Evolutionary conservation across 2,113 vertebrate species (phyloP), one percentile per base, ranked within the genome.

Genomic region (human): DNA sequence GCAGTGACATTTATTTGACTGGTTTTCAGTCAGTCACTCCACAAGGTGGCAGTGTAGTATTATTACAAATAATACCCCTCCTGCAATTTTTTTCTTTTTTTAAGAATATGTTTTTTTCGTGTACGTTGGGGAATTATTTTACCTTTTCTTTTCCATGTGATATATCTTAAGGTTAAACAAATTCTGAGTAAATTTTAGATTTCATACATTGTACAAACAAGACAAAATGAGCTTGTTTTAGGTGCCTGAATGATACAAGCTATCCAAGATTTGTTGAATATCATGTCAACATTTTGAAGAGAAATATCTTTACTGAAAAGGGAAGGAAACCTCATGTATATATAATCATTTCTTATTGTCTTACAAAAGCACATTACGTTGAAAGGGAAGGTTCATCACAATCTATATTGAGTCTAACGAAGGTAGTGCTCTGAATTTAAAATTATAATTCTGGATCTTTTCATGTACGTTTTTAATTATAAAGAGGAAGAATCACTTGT

Each of bases 31-130:
- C 25, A 93, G 4, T 93, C 32, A 9, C 16, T 85, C 97, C 97
- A 98, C 81, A 27, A 97, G 97, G 81, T 98, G 97, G 96, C 96
- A 97, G 96, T 94, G 68, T 81, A 83, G 89, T 57, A 96, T 97
- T 95, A 96, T 87, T 96, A 89, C 86, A 93, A 95, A 82, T 96
- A 79, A 76, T 95, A 82, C 52, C 93, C 85, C 82, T 68, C 8
- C 18, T 40, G 61, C 10, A 68, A 6, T 23, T 92, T 80, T 80
- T 93, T 38, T 93, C 45, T 8, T n/a, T 90, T 85, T 84, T 93
- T 38, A 61, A 30, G 25, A 13, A 30, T 61, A 45, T 61, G 2
- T 6, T n/a, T 90, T 85, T 75, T 90, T 35, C 27, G 20, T 18
- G 40, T 4, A 93, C 10, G 48, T 87, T 75, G n/a, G 45, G 32